Base-by-base conservation (phyloP, 2,797 vertebrate genomes). In the Setipinna tenuifilis region DNA sequence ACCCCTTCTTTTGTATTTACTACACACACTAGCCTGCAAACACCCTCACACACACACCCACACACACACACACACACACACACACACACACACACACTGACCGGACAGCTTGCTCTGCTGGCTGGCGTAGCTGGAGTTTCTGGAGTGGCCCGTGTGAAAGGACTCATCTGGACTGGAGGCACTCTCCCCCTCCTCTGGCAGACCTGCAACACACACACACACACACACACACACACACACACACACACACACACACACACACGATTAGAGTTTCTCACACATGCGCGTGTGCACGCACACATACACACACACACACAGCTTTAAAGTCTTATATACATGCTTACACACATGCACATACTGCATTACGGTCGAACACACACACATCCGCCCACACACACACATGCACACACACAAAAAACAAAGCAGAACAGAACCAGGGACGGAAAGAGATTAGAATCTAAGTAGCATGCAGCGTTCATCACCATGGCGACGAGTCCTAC, bases 91-190 rank as follows among this genome's bases (percentile, higher is more conserved):
- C 61, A 23, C 21, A 50, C 12, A 84, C 88, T 82, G 92, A 98
- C 98, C 97, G 12, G 98, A 99, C 89, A 98, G 96, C 90, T 95
- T 97, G 94, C 98, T 99, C 87, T 98, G 98, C 94, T 99, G 98
- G 93, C 98, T 99, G 94, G 98, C 97, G 0, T 99, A 99, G 93
- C 98, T 99, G 83, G 98, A 99, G 95, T 98, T 99, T 16, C 98
- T 96, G 0, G 98, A 99, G 90, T 99, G 98, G 71, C 98, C 98
- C 0, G 96, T 97, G 92, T 96, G 97, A 92, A 98, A 98, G 3
- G 94, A 92, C 78, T 99, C 98, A 86, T 96, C 96, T 0, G 96
- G 94, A 88, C 95, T 94, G n/a, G 94, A 94, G 82, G 94, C 95
- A 91, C 90, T 96, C 90, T 98, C 97, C 0, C 95, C 91, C 85